These are phyloP conservation scores for Cepphus grylle DNA, from an alignment of 2,113 vertebrate species.

Conservation along the genomic window DNA sequence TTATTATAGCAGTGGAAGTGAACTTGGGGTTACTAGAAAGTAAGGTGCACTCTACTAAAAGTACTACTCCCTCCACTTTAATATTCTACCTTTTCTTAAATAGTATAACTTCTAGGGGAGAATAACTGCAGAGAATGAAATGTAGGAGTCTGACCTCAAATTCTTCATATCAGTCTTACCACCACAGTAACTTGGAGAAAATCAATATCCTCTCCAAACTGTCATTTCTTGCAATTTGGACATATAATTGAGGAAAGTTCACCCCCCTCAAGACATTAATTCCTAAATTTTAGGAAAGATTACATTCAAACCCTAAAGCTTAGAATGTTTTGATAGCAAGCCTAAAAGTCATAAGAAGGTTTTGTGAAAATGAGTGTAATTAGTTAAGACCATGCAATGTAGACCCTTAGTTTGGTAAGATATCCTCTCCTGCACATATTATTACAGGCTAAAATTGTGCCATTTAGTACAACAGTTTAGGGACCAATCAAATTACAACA, in stretches of 20 bases:
- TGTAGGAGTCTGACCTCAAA: neutral
- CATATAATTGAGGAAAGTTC: neutral
- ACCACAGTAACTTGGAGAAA: neutral
- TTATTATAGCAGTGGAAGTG: neutral
- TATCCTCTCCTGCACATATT: neutral
- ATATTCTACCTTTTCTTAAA: neutral
- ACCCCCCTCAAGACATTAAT: neutral
- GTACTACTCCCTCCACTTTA: neutral
- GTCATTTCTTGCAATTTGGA: neutral
- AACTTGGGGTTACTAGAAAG: neutral
- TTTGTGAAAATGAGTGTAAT: neutral
- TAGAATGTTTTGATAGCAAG: neutral
- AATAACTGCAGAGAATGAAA: neutral
- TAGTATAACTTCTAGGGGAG: neutral
- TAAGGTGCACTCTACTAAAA: neutral
- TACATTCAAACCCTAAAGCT: neutral
- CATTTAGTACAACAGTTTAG: neutral
- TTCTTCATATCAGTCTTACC: neutral
- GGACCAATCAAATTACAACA: neutral
- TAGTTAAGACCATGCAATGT: neutral
- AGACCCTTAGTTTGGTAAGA: neutral
- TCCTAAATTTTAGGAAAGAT: neutral
- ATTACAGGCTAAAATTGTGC: fast-evolving
- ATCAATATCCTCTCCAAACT: neutral
- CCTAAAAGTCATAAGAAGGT: neutral